Percentiles rank a stretch among this genome's conserved stretches.
Evolutionary conservation across 2,797 vertebrate species (phyloP).

Genomic region (Enteromius viviparus): DNA sequence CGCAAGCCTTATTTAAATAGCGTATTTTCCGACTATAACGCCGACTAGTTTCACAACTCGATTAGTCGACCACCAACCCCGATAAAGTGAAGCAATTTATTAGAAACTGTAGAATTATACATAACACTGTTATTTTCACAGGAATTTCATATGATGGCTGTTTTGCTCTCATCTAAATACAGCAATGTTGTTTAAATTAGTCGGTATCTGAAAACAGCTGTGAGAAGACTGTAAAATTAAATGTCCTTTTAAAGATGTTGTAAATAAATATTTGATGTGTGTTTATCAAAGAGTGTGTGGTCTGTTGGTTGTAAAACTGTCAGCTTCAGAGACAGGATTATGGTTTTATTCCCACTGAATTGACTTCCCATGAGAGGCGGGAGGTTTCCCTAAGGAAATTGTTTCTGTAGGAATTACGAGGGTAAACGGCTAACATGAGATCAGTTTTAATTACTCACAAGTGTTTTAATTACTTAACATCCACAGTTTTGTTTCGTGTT

Average conservation of each 20-base stretch:
- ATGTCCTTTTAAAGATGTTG: not conserved
- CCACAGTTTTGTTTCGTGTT: not conserved
- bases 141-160: too few relatives aligned
- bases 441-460: not conserved
- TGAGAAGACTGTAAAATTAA: not conserved
- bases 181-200: not conserved
- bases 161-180: not conserved
- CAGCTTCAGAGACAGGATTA: not conserved
- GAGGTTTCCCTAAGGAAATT: not conserved
- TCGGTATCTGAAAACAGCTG: too few relatives aligned
- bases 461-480: not conserved
- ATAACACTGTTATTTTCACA: too few relatives aligned
- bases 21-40: not conserved
- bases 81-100: not conserved
- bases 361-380: too few relatives aligned
- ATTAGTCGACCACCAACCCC: not conserved
- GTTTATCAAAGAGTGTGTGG: constrained; percentile 14
- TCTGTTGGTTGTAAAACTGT: not conserved
- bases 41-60: not conserved
- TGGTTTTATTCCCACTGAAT: not conserved
- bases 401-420: not conserved
- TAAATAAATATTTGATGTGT: constrained; percentile 24
- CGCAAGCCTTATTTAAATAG: not conserved
- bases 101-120: not conserved
- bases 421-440: not conserved